phyloP scores from a whole-genome alignment of 1,140 invertebrate species.

The Papilio polytes region DNA sequence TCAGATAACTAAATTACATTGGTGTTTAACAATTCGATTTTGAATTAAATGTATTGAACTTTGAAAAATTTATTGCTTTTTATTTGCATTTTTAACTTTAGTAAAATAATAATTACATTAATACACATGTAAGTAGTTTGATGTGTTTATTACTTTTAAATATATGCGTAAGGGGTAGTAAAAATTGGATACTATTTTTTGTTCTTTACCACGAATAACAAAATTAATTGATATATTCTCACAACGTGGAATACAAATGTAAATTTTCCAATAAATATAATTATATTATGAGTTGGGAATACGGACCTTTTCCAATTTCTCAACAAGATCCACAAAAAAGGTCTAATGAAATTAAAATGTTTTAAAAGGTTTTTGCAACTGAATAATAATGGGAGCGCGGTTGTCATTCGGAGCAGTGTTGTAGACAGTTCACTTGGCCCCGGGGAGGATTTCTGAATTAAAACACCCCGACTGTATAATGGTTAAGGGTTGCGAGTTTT shows the following conservation, averaged over 20 bases:
- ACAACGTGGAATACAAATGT: conserved; percentile 8
- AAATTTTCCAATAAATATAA: conserved; percentile 34
- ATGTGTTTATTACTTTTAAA: neutral
- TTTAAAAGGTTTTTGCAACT: conserved; percentile 64
- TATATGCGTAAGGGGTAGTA: neutral
- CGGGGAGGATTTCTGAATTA: conserved; percentile 51
- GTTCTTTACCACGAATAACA: neutral
- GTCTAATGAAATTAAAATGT: conserved; percentile 66
- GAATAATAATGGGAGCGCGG: conserved; percentile 58
- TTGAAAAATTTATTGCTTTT: neutral
- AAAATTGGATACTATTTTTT: neutral
- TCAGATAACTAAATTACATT: neutral
- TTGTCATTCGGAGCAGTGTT: conserved; percentile 46
- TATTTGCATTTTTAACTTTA: neutral
- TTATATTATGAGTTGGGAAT: conserved; percentile 28
- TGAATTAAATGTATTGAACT: neutral
- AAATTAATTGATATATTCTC: neutral
- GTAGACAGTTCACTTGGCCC: conserved; percentile 47
- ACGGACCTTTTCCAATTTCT: conserved; percentile 38
- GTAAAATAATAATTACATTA: no score
- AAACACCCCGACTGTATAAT: conserved; percentile 36
- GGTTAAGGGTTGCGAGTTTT: conserved; percentile 32
- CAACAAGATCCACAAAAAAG: conserved; percentile 36
- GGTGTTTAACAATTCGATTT: neutral
- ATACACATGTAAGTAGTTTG: no score